Evolutionary conservation across 2,113 vertebrate species (phyloP).

Genomic region (Barnardius zonarius): DNA sequence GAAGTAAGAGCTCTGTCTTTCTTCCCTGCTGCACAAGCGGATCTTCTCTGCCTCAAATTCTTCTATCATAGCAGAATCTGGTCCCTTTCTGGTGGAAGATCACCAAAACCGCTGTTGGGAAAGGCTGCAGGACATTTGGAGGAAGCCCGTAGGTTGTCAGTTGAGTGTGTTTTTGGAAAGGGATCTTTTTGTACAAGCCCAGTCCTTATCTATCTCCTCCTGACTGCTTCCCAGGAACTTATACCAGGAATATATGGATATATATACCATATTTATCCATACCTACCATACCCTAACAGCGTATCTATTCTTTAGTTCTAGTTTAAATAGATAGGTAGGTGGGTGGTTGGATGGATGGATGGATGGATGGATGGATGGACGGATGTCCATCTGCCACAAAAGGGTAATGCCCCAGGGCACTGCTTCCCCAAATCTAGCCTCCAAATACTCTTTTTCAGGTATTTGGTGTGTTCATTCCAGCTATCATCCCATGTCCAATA

Average conservation of each 20-base stretch:
- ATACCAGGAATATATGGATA: background rate
- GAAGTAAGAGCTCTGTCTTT: background rate
- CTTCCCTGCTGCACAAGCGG: background rate
- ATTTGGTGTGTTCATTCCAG: background rate
- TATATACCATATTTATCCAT: background rate
- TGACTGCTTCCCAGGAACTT: background rate
- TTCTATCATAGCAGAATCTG: background rate
- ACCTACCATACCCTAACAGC: background rate
- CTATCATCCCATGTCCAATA: background rate
- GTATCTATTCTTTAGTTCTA: background rate
- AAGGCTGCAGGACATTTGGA: background rate
- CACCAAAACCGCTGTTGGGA: background rate
- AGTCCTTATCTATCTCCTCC: background rate
- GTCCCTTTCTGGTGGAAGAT: background rate
- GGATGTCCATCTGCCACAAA: background rate
- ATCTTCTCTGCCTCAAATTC: background rate
- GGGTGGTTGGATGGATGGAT: background rate
- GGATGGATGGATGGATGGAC: background rate
- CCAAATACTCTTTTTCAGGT: background rate
- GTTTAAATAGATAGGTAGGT: background rate
- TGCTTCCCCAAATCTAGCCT: background rate
- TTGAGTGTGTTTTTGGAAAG: background rate
- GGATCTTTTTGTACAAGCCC: background rate
- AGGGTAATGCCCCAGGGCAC: background rate
- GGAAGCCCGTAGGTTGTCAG: background rate